These are phyloP conservation scores for Mormyrus iriodes DNA, from an alignment of 2,113 vertebrate species.

Conservation along the genomic window DNA sequence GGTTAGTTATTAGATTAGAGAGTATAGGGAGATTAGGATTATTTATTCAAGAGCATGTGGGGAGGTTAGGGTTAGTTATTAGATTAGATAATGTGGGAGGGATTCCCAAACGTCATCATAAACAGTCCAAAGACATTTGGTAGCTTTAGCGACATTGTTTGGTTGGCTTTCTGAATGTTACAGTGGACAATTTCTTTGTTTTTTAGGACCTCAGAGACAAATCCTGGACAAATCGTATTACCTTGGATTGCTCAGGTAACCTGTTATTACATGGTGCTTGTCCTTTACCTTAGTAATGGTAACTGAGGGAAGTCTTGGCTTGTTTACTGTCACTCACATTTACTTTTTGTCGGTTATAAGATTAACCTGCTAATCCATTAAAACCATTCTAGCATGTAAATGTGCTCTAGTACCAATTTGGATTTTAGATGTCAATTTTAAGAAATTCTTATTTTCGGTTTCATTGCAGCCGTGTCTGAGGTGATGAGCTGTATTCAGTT, in stretches of 20 bases:
- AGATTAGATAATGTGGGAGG: not conserved
- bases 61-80: not conserved
- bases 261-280: not conserved
- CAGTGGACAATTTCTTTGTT: not conserved
- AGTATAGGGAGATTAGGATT: not conserved
- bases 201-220: slow-evolving; percentile 88
- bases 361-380: not conserved
- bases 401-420: not conserved
- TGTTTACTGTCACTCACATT: not conserved
- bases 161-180: not conserved
- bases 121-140: not conserved
- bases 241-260: slow-evolving; percentile 85
- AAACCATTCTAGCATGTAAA: not conserved
- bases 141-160: not conserved
- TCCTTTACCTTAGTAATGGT: not conserved
- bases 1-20: not conserved
- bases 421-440: not conserved
- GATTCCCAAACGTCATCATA: not conserved
- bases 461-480: not conserved
- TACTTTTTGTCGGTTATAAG: not conserved
- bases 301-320: not conserved
- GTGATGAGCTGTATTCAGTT: not conserved
- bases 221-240: slow-evolving; percentile 97
- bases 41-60: not conserved
- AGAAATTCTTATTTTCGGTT: not conserved